Evolutionary conservation across 2,113 vertebrate species (phyloP).

Genomic region (Ictidomys tridecemlineatus): DNA sequence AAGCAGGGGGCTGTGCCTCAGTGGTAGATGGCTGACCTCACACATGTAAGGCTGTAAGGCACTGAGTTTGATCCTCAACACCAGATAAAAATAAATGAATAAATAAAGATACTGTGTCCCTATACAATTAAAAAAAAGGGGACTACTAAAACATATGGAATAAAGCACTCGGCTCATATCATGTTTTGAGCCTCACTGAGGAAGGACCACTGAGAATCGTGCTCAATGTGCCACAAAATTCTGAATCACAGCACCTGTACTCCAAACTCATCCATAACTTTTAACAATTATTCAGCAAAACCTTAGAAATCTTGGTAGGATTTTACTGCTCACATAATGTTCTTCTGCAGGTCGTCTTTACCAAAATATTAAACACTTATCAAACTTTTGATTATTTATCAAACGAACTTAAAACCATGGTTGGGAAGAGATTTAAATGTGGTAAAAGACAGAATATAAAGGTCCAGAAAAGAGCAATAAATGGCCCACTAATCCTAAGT

Average conservation of each 20-base stretch:
- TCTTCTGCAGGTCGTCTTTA: conserved; percentile 1
- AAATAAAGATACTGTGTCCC: no score
- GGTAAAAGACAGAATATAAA: background rate
- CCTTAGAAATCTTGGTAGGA: background rate
- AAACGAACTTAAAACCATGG: conserved; percentile 21
- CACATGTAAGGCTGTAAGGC: no score
- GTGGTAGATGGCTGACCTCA: no score
- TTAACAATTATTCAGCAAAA: background rate
- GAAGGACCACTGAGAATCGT: background rate
- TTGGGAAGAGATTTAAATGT: conserved; percentile 1
- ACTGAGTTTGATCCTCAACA: no score
- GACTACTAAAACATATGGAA: background rate
- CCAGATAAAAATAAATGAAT: no score
- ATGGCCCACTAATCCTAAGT: background rate
- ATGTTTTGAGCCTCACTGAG: background rate
- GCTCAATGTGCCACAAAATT: background rate
- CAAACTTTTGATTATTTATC: background rate
- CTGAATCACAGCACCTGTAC: background rate
- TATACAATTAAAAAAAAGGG: background rate
- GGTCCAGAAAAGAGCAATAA: background rate
- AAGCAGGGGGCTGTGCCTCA: no score
- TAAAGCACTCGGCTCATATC: background rate
- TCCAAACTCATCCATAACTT: background rate
- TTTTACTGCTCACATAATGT: background rate
- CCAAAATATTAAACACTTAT: background rate